Base-by-base conservation (phyloP, 2,888 invertebrate species). In the Apeira syringaria region DNA sequence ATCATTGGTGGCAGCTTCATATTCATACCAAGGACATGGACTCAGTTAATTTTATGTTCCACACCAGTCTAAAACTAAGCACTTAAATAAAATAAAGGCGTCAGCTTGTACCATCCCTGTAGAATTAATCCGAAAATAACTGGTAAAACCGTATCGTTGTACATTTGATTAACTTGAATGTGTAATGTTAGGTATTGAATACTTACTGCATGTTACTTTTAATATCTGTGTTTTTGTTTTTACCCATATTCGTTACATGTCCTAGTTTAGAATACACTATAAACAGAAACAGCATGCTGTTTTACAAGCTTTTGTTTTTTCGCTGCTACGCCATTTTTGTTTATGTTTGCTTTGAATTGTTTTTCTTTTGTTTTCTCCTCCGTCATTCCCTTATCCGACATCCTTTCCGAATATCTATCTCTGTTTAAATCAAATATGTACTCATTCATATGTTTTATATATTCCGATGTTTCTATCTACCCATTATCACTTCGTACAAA, bases 331-430 rank as follows among this genome's bases (percentile, higher is more conserved):
- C 82, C 71, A 64, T 74, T 66, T 69, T 73, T 76, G 78, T 75
- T 82, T 80, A 76, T 82, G 83, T 86, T 24, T 80, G 87, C 87
- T 89, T 88, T 85, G 80, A 85, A 77, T 75, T 77, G 71, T 76
- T 68, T 77, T 67, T 70, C 70, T 78, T 75, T 72, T 72, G 75
- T 74, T 69, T 68, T 67, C 56, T 68, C 53, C 63, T 60, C 39
- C 39, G 26, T 31, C 45, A n/a, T 9, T 59, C 53, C 59, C 63
- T 50, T 37, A 27, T 52, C 50, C 47, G 34, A 17, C 42, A 17
- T 38, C 47, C 17, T 15, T 12, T 22, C 27, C n/a, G n/a, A 7
- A 10, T 5, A 30, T 15, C 17, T n/a, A 38, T 29, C 25, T 27
- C 17, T 39, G 29, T 38, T 22, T 37, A 28, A 35, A 4, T n/a